Conservation (phyloP, 2,888 invertebrate genomes). For the Prosopocoilus inquinatus region DNA sequence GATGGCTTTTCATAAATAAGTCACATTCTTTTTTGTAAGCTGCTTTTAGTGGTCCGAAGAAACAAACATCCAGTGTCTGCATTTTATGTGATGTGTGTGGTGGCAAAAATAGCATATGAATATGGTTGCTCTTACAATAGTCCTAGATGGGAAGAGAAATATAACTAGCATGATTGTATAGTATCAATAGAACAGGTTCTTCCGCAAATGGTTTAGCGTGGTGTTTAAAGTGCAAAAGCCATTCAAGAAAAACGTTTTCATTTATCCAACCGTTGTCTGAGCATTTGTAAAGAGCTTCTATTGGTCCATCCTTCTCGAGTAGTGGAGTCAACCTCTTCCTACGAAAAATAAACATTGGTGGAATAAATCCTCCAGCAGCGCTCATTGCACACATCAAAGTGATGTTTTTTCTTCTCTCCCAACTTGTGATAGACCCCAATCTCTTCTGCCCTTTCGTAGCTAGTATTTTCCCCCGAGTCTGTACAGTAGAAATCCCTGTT, state of each 20-base stretch:
- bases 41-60: conserved; percentile 13
- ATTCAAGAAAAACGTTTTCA: conserved; percentile 24
- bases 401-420: background rate
- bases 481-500: conserved; percentile 41
- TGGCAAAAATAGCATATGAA: conserved; percentile 26
- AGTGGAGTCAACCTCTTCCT: conserved; percentile 29
- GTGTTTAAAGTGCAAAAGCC: conserved; percentile 13
- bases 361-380: conserved; percentile 1
- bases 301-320: conserved; percentile 35
- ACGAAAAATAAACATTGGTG: conserved; percentile 1
- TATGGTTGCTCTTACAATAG: conserved; percentile 17
- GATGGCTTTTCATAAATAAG: conserved; percentile 3
- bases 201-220: conserved; percentile 14
- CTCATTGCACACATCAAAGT: background rate
- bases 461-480: conserved; percentile 38
- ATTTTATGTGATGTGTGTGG: conserved; percentile 29
- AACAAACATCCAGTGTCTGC: conserved; percentile 26
- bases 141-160: conserved; percentile 20
- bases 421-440: background rate
- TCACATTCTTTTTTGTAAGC: conserved; percentile 7
- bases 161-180: conserved; percentile 35
- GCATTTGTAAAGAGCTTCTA: conserved; percentile 33
- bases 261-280: conserved; percentile 38
- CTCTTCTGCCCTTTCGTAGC: conserved; percentile 32
- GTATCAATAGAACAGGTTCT: conserved; percentile 29